Base-by-base conservation (phyloP, 2,797 vertebrate genomes). In the Chiroxiphia lanceolata region DNA sequence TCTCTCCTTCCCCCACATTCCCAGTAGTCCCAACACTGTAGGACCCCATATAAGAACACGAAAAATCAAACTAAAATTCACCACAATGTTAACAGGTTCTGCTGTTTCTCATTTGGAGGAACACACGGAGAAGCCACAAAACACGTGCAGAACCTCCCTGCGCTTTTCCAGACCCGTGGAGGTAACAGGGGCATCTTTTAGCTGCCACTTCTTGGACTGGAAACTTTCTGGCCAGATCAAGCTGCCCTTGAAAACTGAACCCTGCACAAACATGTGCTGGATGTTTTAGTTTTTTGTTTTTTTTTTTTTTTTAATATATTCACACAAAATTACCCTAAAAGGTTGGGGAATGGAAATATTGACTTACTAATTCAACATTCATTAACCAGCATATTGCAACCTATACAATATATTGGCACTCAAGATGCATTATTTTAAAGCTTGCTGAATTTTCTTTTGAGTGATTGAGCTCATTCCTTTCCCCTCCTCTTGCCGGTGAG, bases 361-460 rank as follows among this genome's bases (percentile, higher is more conserved):
- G 93, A 90, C 91, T 59, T 61, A n/a, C 65, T 80, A 63, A 94
- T 91, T 85, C 47, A 85, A 65, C 69, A 78, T 80, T 94, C 86
- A 80, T 90, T 82, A 90, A 77, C 69, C 15, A 64, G 60, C 71
- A 48, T 81, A 90, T 26, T 85, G 88, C 93, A 92, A 83, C 75
- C 83, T 68, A 69, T 14, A 77, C 61, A 89, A 93, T 67, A 60
- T 74, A 90, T 7, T 68, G 81, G 71, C 78, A 51, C 72, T 19
- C 68, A 4, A n/a, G 64, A 75, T 36, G 71, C 83, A 75, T 75
- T 83, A 89, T 85, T 87, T 68, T 34, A 23, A 87, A 92, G 81
- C 68, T 89, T 87, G 95, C 86, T 87, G 81, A 87, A 65, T 78
- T 87, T 75, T 81, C 69, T 25, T 96, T 89, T 51, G 68, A 94